A percentile compares a stretch with the other conserved stretches of the same genome.
Conservation (phyloP, 1,140 invertebrate genomes). For the Papilio machaon region DNA sequence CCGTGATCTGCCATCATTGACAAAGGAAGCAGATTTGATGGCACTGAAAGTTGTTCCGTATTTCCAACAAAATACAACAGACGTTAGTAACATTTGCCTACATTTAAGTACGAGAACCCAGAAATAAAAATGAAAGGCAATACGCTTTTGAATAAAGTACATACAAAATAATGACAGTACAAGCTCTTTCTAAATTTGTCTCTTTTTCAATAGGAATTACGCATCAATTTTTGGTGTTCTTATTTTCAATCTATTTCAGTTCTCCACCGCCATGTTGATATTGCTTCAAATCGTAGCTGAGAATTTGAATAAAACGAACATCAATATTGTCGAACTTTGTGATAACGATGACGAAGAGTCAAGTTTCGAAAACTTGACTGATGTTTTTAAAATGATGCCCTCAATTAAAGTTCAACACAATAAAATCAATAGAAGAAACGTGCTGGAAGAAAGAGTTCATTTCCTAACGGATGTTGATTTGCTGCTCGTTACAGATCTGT, state of each 20-base stretch:
- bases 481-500: constrained; percentile 44
- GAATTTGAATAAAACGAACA: constrained; percentile 42
- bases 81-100: constrained; percentile 40
- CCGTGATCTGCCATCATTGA: constrained; percentile 35
- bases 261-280: constrained; percentile 39
- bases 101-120: background rate
- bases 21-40: constrained; percentile 39
- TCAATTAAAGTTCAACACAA: constrained; percentile 40
- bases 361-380: constrained; percentile 23
- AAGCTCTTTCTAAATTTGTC: too few species aligned
- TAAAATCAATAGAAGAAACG: constrained; percentile 28
- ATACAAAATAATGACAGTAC: too few species aligned
- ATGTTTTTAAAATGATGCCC: constrained; percentile 35
- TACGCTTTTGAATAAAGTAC: background rate
- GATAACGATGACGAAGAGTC: constrained; percentile 27
- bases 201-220: too few species aligned
- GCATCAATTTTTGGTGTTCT: background rate
- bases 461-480: constrained; percentile 44
- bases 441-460: constrained; percentile 39
- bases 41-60: constrained; percentile 48
- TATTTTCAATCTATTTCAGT: constrained; percentile 41
- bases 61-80: constrained; percentile 37
- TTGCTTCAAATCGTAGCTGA: constrained; percentile 47
- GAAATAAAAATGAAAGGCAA: background rate
- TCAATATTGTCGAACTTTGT: constrained; percentile 43